Conservation (phyloP, 2,113 vertebrate species). For the Pungitius pungitius region DNA sequence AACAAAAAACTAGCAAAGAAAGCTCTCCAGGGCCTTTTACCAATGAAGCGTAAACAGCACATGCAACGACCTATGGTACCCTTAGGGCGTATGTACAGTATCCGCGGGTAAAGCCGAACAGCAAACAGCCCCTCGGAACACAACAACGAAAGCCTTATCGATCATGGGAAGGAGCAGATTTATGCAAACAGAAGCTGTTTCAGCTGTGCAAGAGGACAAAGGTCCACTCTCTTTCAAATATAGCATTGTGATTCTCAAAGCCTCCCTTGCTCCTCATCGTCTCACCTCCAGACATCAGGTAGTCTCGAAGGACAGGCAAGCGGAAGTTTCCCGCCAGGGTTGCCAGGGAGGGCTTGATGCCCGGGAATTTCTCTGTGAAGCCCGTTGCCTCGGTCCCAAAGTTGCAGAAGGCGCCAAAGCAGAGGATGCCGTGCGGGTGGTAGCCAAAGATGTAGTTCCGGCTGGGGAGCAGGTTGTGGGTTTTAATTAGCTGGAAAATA, state of each 20-base stretch:
- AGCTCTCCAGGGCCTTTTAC: neutral
- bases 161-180: conserved; percentile 53
- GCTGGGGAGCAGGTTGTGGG: conserved; percentile 89
- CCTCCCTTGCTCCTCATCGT: neutral
- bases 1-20: neutral
- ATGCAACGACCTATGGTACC: conserved; percentile 17
- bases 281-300: conserved; percentile 98
- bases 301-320: conserved; percentile 91
- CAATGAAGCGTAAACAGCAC: neutral
- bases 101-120: conserved; percentile 8
- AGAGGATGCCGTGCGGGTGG: conserved; percentile 96
- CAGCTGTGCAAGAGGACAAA: conserved; percentile 65
- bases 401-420: conserved; percentile 95
- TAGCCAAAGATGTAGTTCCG: conserved; percentile 97
- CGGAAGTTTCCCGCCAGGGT: conserved; percentile 96
- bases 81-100: neutral
- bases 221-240: conserved; percentile 47
- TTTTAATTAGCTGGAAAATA: conserved; percentile 91
- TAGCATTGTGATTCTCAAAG: conserved; percentile 26
- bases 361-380: conserved; percentile 93
- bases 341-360: conserved; percentile 91
- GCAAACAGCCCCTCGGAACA: conserved; percentile 32
- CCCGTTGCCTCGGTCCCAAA: conserved; percentile 96
- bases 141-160: conserved; percentile 23
- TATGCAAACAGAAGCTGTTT: conserved; percentile 47